A percentile compares a stretch with the other conserved stretches of the same genome.
phyloP scores from a whole-genome alignment of 1,140 invertebrate species.

The Acyrthosiphon pisum region DNA sequence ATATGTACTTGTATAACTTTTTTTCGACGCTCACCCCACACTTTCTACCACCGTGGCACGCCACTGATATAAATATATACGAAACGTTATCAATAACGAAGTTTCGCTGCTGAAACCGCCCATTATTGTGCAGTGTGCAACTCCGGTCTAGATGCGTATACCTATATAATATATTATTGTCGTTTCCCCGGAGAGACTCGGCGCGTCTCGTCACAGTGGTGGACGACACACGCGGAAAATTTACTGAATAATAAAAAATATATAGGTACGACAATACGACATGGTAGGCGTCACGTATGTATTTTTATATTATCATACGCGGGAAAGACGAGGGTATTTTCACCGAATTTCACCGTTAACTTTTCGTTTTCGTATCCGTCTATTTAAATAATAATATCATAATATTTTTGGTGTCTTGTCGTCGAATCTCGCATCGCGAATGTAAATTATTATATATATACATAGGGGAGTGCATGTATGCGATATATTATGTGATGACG shows the following conservation, averaged over 20 bases:
- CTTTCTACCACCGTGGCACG: background rate
- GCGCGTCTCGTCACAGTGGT: background rate
- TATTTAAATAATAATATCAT: constrained; percentile 15
- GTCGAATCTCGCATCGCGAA: background rate
- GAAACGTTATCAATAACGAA: constrained; percentile 36
- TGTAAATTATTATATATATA: background rate
- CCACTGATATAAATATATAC: background rate
- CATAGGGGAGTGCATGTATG: background rate
- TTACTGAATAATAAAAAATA: background rate
- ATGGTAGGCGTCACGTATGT: background rate
- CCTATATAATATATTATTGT: background rate
- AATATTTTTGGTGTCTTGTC: background rate
- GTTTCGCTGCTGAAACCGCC: background rate
- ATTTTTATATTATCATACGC: background rate
- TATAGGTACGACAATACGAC: background rate
- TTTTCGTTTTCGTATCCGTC: background rate
- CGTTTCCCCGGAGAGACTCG: background rate
- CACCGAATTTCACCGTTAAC: background rate
- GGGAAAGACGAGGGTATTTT: background rate
- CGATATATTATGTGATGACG: background rate
- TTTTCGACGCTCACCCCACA: background rate
- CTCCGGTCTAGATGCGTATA: background rate
- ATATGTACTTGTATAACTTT: background rate
- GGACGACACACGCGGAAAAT: background rate
- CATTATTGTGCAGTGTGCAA: background rate